Base-by-base conservation (phyloP, 2,797 vertebrate species). In the Lemur catta region DNA sequence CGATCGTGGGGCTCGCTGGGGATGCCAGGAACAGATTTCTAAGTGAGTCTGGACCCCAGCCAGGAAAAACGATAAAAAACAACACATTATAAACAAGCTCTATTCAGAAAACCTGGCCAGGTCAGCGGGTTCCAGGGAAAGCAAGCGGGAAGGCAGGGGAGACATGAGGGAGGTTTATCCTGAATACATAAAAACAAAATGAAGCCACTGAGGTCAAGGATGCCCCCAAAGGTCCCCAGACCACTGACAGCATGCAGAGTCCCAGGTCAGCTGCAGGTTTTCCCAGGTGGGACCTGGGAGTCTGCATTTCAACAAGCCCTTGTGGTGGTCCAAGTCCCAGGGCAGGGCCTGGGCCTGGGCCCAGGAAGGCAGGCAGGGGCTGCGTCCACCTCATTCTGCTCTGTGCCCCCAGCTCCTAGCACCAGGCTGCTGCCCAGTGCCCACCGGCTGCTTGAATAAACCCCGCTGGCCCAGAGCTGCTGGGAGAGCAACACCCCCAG, bases 11-110 rank as follows among this genome's bases (percentile, higher is more conserved):
- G 18, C 35, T 18, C 0, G 24, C 52, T 0, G n/a, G 33, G 59
- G 78, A 48, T 20, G 65, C 95, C 95, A 92, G 82, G 86, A 38
- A 95, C 91, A 81, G 52, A 93, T 41, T 94, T 96, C 94, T 76
- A 76, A 97, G 75, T 0, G 24, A 69, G 57, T 28, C 22, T 96
- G 95, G 93, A 46, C 2, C 5, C 18, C 74, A 33, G 95, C 94
- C 97, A 97, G 93, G 84, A 81, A 67, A 72, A 43, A 43, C 14
- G 4, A 84, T 14, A n/a, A 81, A 90, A 90, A 92, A 92, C 71
- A 81, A 59, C 76, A 43, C 38, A 14, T 2, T 35, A 38, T 43
- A 63, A 91, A 93, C 38, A 93, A n/a, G 76, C 18, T 18, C 52
- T 67, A 84, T 61, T 80, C 89, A 61, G 82, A 55, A 55, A 57